Evolutionary conservation across 2,113 vertebrate genomes (phyloP), one percentile per base, ranked within the genome.

Genomic region (Albula glossodonta): DNA sequence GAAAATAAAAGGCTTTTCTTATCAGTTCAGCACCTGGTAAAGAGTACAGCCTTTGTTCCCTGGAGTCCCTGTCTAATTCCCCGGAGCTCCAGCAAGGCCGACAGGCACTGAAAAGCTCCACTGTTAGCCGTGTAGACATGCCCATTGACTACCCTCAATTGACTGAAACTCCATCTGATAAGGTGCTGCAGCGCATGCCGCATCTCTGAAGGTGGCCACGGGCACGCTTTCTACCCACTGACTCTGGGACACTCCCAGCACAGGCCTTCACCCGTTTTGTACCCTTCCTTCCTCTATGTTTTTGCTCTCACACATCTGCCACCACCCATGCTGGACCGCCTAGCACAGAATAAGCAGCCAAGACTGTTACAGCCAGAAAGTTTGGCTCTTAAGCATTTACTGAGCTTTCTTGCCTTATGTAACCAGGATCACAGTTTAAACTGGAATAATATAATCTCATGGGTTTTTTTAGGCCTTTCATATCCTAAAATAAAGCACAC

Each of bases 161-260:
- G 83, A 88, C 83, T 81, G 81, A 85, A 82, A 85, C 81, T 86
- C 22, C 52, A 85, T 85, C 88, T 78, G 86, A 90, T 86, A 88
- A 89, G 81, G 70, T 50, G 49, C 49, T 51, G 25, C 17, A 81
- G 31, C 60, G 80, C 78, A 49, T 83, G 53, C 53, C 60, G 56
- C 80, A 85, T 78, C 85, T 84, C 31, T 82, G 83, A 17, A 78
- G 17, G 80, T 82, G 49, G 84, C 60, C 51, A 85, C 60, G 19
- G 77, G 78, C 60, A 84, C 80, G 25, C 52, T 60, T 57, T 80
- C 66, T 50, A 17, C 78, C 86, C 78, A 10, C 77, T 41, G 56
- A 50, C n/a, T 74, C 25, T 8, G 22, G 70, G 60, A 77, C 50
- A 70, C 56, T 78, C 57, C 41, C 48, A 50, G 48, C 13, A 10